Percentiles rank a stretch among this genome's conserved stretches.
Evolutionary conservation across 2,797 vertebrate genomes (phyloP).

Genomic region (Melanotaenia pygmaea): DNA sequence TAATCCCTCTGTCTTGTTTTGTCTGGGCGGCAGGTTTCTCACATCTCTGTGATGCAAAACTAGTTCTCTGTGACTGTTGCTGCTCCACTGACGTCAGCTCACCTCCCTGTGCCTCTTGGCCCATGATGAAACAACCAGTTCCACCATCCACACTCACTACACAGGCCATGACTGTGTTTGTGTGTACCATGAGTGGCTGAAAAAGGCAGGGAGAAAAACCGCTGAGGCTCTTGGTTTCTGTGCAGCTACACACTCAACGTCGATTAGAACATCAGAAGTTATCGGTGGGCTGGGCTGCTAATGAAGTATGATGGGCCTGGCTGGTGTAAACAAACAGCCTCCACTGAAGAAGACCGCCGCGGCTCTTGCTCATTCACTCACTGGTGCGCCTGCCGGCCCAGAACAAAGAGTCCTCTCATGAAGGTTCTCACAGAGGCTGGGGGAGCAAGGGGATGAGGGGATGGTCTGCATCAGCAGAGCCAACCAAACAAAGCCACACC

Average conservation of each 20-base stretch:
- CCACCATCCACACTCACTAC: constrained; percentile 43
- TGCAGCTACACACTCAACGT: constrained; percentile 69
- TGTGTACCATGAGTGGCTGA: constrained; percentile 52
- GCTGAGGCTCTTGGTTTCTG: constrained; percentile 66
- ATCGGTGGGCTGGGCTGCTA: constrained; percentile 81
- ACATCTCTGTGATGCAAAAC: constrained; percentile 82
- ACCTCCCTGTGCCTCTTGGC: constrained; percentile 73
- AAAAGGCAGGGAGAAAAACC: constrained; percentile 55
- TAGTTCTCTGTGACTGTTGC: constrained; percentile 67
- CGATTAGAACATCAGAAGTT: constrained; percentile 81
- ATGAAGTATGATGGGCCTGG: constrained; percentile 82
- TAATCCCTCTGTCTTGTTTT: constrained; percentile 47
- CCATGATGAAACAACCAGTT: constrained; percentile 72
- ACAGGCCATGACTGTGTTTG: constrained; percentile 39
- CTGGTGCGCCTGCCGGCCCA: constrained; percentile 71
- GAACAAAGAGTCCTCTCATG: constrained; percentile 82
- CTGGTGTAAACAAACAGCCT: constrained; percentile 83
- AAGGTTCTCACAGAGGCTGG: constrained; percentile 71
- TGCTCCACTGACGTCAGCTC: constrained; percentile 65
- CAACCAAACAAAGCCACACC: constrained; percentile 68
- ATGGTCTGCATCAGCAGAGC: constrained; percentile 65
- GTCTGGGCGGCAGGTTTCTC: constrained; percentile 76
- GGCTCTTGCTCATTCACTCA: constrained; percentile 75
- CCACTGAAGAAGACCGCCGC: constrained; percentile 79
- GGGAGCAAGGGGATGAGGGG: constrained; percentile 63